phyloP scores from a whole-genome alignment of 2,113 vertebrate species.

The Brachyistius frenatus region DNA sequence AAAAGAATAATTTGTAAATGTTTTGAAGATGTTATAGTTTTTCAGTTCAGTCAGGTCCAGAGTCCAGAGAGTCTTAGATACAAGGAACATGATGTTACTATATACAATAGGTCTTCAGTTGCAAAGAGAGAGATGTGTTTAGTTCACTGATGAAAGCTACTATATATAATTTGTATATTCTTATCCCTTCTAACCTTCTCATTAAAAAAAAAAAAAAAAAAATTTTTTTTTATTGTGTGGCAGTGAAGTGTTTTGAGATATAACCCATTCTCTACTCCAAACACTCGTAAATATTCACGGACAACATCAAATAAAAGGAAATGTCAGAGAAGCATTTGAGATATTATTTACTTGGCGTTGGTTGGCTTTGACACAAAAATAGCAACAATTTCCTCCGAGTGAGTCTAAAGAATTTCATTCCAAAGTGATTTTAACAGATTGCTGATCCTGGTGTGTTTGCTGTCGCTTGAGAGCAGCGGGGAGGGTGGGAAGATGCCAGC shows the following conservation, averaged over 20 bases:
- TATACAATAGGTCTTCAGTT: not conserved
- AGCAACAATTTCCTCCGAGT: slow-evolving; percentile 28
- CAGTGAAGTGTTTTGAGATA: slow-evolving; percentile 31
- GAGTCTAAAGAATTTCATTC: slow-evolving; percentile 30
- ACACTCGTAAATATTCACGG: slow-evolving; percentile 54
- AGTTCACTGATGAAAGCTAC: not conserved
- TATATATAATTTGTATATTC: not conserved
- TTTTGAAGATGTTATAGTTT: too few relatives aligned
- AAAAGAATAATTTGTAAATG: too few relatives aligned
- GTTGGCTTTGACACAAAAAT: slow-evolving; percentile 58
- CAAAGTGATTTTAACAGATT: slow-evolving; percentile 24
- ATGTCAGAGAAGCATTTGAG: slow-evolving; percentile 25
- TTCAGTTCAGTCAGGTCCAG: too few relatives aligned
- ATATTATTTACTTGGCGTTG: slow-evolving; percentile 46
- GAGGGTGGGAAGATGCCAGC: slow-evolving; percentile 3
- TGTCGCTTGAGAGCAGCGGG: slow-evolving; percentile 16
- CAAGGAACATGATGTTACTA: not conserved
- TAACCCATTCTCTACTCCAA: slow-evolving; percentile 16
- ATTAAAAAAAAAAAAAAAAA: not conserved
- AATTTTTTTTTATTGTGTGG: slow-evolving; percentile 29
- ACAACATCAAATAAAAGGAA: slow-evolving; percentile 32
- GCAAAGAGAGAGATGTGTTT: not conserved
- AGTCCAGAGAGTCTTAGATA: too few relatives aligned
- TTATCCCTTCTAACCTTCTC: not conserved
- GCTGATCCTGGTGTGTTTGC: slow-evolving; percentile 7